These are phyloP conservation scores for Nomada hirtipes DNA, from an alignment of 2,888 invertebrate genomes.

Conservation along the genomic window DNA sequence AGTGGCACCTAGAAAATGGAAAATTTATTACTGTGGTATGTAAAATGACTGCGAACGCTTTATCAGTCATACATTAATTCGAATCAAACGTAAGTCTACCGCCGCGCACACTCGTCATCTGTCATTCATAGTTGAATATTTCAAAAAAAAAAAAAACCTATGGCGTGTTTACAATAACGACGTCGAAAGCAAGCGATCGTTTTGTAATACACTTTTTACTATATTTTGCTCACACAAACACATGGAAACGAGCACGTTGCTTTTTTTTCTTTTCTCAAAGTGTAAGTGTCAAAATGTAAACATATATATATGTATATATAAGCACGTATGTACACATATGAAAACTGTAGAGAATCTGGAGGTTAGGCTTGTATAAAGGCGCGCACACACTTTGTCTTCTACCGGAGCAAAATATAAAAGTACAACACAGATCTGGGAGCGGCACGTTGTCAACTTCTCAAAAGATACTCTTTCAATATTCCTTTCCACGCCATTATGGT, in stretches of 20 bases:
- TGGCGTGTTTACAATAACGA: constrained; percentile 41
- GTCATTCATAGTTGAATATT: constrained; percentile 29
- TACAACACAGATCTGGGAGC: constrained; percentile 57
- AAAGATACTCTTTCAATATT: constrained; percentile 1
- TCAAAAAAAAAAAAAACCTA: constrained; percentile 25
- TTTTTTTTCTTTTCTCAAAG: neutral
- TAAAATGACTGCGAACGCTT: constrained; percentile 2
- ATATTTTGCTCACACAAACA: neutral
- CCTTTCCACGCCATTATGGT: neutral
- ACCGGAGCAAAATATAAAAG: constrained; percentile 19
- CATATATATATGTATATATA: neutral
- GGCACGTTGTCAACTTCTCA: constrained; percentile 29
- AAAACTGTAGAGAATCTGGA: constrained; percentile 48
- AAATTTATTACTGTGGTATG: constrained; percentile 49
- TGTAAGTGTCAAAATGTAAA: neutral
- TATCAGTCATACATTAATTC: neutral
- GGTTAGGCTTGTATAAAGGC: constrained; percentile 59
- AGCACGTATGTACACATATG: constrained; percentile 25
- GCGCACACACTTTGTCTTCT: constrained; percentile 57
- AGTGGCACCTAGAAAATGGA: constrained; percentile 92
- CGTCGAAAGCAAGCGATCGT: neutral
- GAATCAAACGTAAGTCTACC: neutral
- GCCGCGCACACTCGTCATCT: constrained; percentile 25
- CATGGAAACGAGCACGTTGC: neutral
- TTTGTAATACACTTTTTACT: neutral